Base-by-base conservation (phyloP, 2,888 invertebrate species). In the Scaptodrosophila latifasciaeformis region DNA sequence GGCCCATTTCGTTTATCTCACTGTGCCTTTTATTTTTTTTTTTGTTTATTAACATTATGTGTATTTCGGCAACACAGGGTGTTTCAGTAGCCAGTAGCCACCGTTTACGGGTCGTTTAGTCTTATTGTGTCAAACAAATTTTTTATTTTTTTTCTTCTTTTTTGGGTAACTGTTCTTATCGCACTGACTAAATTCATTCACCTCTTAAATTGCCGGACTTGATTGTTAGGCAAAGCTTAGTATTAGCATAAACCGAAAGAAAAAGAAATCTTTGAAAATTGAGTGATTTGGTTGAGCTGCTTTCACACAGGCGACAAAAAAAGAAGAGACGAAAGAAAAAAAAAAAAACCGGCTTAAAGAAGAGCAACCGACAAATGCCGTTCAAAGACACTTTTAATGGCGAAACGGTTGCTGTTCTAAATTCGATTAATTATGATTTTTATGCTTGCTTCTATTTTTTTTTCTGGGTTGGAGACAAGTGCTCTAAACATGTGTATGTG, bases 401-500 rank as follows among this genome's bases (percentile, higher is more conserved):
- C n/a, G n/a, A n/a, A n/a, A n/a, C n/a, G n/a, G 24, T 24, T 24
- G 58, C 53, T 79, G 77, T 72, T 71, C 77, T 76, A 71, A 69
- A 65, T 71, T 75, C 77, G 63, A 72, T 71, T 68, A 71, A 79
- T 68, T 71, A 71, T 79, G 69, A 60, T 45, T 64, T 64, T 59
- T 42, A 59, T 45, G 62, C 62, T 30, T 69, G 48, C 40, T 34
- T 56, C 62, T 19, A 49, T 56, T 45, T 52, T 34, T 35, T 12
- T 24, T 24, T 24, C 7, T 24, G 24, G 24, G 24, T 3, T 24
- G 24, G n/a, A n/a, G n/a, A n/a, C n/a, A n/a, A n/a, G n/a, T n/a
- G n/a, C n/a, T n/a, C n/a, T n/a, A n/a, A n/a, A n/a, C n/a, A n/a
- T n/a, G n/a, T n/a, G n/a, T 54, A 27, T 62, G 12, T 17, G 6